A percentile compares a stretch with the other conserved stretches of the same genome.
Conservation (phyloP, 2,797 vertebrate species). For the Mycteria americana region DNA sequence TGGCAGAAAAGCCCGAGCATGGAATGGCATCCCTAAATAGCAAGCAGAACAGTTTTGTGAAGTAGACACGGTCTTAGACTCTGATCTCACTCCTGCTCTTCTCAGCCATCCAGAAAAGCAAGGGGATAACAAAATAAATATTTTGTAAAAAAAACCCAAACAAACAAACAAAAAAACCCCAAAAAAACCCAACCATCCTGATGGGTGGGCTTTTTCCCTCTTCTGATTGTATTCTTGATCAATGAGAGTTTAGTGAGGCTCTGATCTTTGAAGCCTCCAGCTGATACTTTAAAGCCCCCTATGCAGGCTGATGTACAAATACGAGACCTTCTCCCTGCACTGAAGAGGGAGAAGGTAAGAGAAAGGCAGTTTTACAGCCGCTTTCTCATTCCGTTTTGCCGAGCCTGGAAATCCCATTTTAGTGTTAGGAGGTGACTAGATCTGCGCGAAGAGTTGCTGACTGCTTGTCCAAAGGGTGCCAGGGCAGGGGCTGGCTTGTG, state of each 20-base stretch:
- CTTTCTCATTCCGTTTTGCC: not conserved
- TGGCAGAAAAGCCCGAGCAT: not conserved
- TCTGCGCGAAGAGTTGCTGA: fast-evolving
- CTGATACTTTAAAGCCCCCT: no score
- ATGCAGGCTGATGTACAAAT: not conserved
- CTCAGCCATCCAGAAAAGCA: not conserved
- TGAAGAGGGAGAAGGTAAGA: not conserved
- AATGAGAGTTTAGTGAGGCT: not conserved
- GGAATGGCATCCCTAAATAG: not conserved
- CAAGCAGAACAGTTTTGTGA: not conserved
- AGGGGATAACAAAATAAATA: not conserved
- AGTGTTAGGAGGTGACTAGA: not conserved
- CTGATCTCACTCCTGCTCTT: not conserved
- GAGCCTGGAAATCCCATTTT: not conserved
- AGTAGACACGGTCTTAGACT: not conserved
- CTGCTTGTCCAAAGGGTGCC: not conserved
- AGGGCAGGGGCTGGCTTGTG: not conserved
- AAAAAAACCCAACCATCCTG: not conserved
- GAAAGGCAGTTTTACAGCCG: not conserved
- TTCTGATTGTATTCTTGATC: not conserved
- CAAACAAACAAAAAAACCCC: no score
- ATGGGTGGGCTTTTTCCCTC: not conserved
- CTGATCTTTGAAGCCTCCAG: not conserved
- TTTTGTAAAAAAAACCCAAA: not conserved
- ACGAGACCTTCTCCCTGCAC: not conserved